Percentiles rank a stretch among this genome's conserved stretches.
phyloP scores from a whole-genome alignment of 2,888 invertebrate species.

The Ischnus inquisitorius region DNA sequence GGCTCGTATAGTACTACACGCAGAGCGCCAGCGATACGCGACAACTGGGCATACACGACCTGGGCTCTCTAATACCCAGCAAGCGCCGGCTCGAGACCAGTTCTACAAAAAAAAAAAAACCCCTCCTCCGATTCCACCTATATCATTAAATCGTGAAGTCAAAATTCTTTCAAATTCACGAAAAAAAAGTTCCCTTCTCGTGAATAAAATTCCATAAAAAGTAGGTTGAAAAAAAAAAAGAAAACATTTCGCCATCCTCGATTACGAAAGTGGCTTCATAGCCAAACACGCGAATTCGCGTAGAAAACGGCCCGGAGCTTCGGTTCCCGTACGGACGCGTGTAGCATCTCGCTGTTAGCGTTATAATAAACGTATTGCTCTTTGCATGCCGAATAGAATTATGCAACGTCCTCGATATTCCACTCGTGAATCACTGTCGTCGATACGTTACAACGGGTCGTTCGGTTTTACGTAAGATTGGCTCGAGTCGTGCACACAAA shows the following conservation, averaged over 20 bases:
- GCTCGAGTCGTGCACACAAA: slow-evolving; percentile 34
- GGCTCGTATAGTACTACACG: not conserved
- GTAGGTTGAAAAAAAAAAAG: not conserved
- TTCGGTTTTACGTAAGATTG: slow-evolving; percentile 68
- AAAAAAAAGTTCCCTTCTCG: not conserved
- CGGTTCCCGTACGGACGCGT: not conserved
- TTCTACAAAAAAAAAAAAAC: not conserved
- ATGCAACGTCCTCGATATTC: slow-evolving; percentile 70
- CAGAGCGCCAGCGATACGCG: not conserved
- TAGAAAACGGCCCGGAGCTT: not conserved
- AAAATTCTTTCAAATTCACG: not conserved
- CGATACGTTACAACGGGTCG: slow-evolving; percentile 61
- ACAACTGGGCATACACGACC: slow-evolving; percentile 1
- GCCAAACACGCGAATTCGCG: not conserved
- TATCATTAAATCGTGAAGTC: not conserved
- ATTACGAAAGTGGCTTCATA: not conserved
- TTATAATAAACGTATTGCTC: slow-evolving; percentile 49
- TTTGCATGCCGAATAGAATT: slow-evolving; percentile 69
- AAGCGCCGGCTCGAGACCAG: slow-evolving; percentile 18
- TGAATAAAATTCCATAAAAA: not conserved
- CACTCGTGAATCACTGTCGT: slow-evolving; percentile 69
- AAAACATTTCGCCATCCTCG: slow-evolving; percentile 3
- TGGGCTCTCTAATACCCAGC: not conserved
- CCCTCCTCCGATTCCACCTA: no score
- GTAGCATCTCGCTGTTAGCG: slow-evolving; percentile 25